These are phyloP conservation scores for Esox masquinongy DNA, from an alignment of 2,797 vertebrate genomes.

Conservation along the genomic window DNA sequence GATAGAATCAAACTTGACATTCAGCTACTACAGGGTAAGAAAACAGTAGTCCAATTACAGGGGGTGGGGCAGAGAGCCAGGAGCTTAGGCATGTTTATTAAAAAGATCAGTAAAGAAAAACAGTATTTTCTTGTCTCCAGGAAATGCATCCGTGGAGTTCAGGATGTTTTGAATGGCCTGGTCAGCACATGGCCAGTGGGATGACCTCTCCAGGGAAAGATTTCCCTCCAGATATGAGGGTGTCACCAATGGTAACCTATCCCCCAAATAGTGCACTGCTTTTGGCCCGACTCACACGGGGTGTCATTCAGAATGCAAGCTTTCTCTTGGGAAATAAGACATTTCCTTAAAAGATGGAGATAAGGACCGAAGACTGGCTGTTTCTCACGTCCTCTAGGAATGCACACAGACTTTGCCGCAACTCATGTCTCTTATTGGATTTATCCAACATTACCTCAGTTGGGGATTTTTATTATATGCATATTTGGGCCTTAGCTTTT, in stretches of 20 bases:
- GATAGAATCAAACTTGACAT: not conserved
- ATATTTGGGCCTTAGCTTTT: not conserved
- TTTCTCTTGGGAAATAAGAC: not conserved
- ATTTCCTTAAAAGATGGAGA: conserved; percentile 11
- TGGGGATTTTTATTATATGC: not conserved
- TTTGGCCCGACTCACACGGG: not conserved
- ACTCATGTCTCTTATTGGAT: not conserved
- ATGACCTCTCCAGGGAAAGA: conserved; percentile 11
- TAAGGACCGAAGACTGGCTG: not conserved
- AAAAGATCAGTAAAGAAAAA: conserved; percentile 11
- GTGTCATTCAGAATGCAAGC: not conserved
- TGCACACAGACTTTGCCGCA: not conserved
- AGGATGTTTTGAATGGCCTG: conserved; percentile 20
- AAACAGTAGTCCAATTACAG: not conserved
- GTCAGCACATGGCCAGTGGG: not conserved
- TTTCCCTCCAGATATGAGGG: not conserved
- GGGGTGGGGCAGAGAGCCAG: not conserved
- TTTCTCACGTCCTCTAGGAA: not conserved
- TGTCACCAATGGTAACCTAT: not conserved
- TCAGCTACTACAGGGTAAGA: not conserved
- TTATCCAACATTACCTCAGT: not conserved
- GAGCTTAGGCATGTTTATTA: conserved; percentile 4
- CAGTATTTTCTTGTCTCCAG: conserved; percentile 1
- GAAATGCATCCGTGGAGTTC: conserved; percentile 23
- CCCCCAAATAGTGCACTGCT: not conserved